Conservation (phyloP, 2,113 vertebrate genomes). For the Odontophorus gujanensis region DNA sequence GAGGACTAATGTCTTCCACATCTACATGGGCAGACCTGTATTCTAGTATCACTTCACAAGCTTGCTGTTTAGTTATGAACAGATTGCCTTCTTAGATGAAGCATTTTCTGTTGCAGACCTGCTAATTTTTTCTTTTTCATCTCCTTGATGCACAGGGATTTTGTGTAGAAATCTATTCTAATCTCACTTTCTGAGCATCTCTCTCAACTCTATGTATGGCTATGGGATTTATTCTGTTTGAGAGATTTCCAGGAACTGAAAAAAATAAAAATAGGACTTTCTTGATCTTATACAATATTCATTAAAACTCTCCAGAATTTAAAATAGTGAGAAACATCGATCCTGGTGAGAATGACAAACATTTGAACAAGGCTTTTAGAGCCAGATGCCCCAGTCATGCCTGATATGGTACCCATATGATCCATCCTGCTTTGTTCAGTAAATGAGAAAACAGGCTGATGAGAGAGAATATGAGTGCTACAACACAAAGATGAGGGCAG, state of each 20-base stretch:
- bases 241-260: neutral
- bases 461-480: neutral
- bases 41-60: neutral
- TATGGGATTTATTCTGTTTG: neutral
- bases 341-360: neutral
- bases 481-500: neutral
- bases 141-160: neutral
- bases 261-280: neutral
- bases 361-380: neutral
- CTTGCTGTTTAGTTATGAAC: neutral
- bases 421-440: neutral
- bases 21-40: neutral
- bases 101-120: rapidly evolving
- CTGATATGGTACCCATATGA: neutral
- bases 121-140: neutral
- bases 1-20: neutral
- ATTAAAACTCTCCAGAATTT: neutral
- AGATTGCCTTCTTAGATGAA: neutral
- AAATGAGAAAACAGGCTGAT: constrained; percentile 7
- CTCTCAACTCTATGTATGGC: neutral
- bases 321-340: neutral
- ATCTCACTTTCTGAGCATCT: neutral
- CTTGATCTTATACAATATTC: neutral
- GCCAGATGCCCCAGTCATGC: neutral
- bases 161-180: neutral